Percentiles rank a stretch among this genome's conserved stretches.
phyloP scores from a whole-genome alignment of 2,888 invertebrate species.

The Sminthurinus aureus region DNA sequence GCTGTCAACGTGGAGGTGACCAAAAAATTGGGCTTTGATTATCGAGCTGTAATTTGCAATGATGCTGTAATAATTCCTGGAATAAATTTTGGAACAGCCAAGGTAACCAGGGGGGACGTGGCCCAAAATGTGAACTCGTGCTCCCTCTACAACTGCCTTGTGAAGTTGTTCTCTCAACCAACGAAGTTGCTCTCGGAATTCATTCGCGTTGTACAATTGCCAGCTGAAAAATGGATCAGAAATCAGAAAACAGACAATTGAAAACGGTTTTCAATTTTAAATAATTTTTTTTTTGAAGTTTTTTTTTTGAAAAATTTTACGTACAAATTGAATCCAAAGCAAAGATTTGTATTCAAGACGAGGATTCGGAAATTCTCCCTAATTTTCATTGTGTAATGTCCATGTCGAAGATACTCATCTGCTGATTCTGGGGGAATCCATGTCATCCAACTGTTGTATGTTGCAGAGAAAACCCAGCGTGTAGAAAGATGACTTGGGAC shows the following conservation, averaged over 20 bases:
- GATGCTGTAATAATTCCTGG: slow-evolving; percentile 73
- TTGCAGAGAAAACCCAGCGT: slow-evolving; percentile 77
- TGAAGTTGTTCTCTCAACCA: slow-evolving; percentile 81
- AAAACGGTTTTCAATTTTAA: too few species aligned
- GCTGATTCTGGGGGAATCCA: slow-evolving; percentile 75
- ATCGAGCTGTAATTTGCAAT: slow-evolving; percentile 69
- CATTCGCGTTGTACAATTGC: slow-evolving; percentile 76
- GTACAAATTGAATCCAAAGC: slow-evolving; percentile 72
- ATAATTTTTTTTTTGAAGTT: too few species aligned
- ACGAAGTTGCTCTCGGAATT: slow-evolving; percentile 77
- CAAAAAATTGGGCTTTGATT: slow-evolving; percentile 82
- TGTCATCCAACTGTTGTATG: slow-evolving; percentile 73
- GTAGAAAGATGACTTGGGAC: slow-evolving; percentile 50
- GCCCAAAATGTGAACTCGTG: slow-evolving; percentile 62
- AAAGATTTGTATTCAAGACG: slow-evolving; percentile 82
- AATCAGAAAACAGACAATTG: too few species aligned
- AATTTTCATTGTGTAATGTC: slow-evolving; percentile 77
- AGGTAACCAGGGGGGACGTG: slow-evolving; percentile 80
- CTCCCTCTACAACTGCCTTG: slow-evolving; percentile 70
- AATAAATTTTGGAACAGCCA: slow-evolving; percentile 76
- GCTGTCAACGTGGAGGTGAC: slow-evolving; percentile 81
- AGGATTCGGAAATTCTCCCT: slow-evolving; percentile 76
- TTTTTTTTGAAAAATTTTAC: slow-evolving; percentile 3
- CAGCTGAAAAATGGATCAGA: slow-evolving; percentile 65
- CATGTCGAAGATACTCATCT: slow-evolving; percentile 71